A percentile compares a stretch with the other conserved stretches of the same genome.
Evolutionary conservation across 1,140 invertebrate species (phyloP).

Genomic region (Protaetia brevitarsis): DNA sequence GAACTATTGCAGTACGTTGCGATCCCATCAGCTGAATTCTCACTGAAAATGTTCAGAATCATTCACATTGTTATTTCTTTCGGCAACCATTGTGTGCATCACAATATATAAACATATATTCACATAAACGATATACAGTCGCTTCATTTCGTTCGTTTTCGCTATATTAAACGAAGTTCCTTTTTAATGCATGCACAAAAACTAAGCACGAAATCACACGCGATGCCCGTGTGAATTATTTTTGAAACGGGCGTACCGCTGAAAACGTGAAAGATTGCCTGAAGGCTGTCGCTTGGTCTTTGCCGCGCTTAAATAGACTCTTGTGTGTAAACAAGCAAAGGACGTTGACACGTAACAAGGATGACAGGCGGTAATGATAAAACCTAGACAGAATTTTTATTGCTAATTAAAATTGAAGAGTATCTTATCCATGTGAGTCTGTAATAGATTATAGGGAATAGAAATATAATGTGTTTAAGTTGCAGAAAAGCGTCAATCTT

Average conservation of each 20-base stretch:
- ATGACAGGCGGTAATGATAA: background rate
- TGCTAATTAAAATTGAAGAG: background rate
- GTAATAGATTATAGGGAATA: too few relatives aligned
- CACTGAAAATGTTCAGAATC: too few relatives aligned
- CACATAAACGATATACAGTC: background rate
- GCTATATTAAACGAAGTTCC: background rate
- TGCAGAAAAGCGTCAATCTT: too few relatives aligned
- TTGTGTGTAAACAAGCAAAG: constrained; percentile 3
- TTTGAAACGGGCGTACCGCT: background rate
- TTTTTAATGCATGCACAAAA: too few relatives aligned
- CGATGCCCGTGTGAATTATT: too few relatives aligned
- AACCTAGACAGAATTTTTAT: background rate
- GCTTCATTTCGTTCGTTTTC: background rate
- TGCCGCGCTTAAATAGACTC: background rate
- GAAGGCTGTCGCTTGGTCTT: background rate
- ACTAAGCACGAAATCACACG: too few relatives aligned
- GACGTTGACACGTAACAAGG: constrained; percentile 13
- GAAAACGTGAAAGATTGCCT: background rate
- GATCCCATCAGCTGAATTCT: too few relatives aligned
- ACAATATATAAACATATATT: background rate
- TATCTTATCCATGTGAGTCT: too few relatives aligned
- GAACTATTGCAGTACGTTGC: too few relatives aligned
- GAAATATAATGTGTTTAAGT: too few relatives aligned
- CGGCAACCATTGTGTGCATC: too few relatives aligned
- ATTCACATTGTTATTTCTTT: too few relatives aligned